Conservation (phyloP, 2,888 invertebrate genomes). For the Melanostoma scalare region DNA sequence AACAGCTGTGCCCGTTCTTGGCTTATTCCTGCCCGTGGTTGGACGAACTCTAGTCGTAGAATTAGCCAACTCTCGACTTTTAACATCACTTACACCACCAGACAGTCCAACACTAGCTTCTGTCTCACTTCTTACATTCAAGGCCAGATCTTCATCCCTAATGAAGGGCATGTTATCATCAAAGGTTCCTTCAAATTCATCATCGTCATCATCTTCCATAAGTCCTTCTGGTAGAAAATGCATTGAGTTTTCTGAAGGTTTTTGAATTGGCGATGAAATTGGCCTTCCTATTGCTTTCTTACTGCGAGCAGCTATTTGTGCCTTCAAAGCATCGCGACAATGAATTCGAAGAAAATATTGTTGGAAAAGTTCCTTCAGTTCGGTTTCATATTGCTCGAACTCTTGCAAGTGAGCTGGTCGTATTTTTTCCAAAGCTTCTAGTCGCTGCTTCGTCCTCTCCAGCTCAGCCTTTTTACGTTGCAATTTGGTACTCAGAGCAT, state of each 20-base stretch:
- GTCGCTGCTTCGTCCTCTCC: conserved; percentile 94
- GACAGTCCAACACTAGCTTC: conserved; percentile 17
- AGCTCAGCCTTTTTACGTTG: conserved; percentile 95
- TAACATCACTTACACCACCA: conserved; percentile 12
- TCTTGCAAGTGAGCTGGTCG: conserved; percentile 98
- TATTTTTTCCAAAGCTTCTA: conserved; percentile 96
- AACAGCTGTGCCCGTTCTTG: conserved; percentile 67
- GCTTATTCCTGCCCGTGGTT: conserved; percentile 80
- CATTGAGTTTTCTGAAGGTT: conserved; percentile 80
- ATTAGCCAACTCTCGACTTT: conserved; percentile 70
- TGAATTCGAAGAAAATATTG: conserved; percentile 94
- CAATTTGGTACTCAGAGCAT: conserved; percentile 94
- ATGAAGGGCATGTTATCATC: conserved; percentile 79
- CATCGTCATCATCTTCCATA: conserved; percentile 80
- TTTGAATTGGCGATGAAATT: conserved; percentile 78
- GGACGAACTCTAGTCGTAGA: conserved; percentile 79
- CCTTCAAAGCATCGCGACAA: conserved; percentile 93
- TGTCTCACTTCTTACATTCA: conserved; percentile 55
- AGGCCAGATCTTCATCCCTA: conserved; percentile 77
- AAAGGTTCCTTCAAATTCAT: conserved; percentile 75
- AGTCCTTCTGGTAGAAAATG: conserved; percentile 80
- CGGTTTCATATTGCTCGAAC: conserved; percentile 93
- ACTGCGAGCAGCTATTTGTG: conserved; percentile 85
- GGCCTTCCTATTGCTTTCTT: conserved; percentile 76
- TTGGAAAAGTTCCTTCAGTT: conserved; percentile 91